A percentile compares a stretch with the other conserved stretches of the same genome.
phyloP scores from a whole-genome alignment of 2,113 vertebrate species.

The Cyprinodon brontotheroides region DNA sequence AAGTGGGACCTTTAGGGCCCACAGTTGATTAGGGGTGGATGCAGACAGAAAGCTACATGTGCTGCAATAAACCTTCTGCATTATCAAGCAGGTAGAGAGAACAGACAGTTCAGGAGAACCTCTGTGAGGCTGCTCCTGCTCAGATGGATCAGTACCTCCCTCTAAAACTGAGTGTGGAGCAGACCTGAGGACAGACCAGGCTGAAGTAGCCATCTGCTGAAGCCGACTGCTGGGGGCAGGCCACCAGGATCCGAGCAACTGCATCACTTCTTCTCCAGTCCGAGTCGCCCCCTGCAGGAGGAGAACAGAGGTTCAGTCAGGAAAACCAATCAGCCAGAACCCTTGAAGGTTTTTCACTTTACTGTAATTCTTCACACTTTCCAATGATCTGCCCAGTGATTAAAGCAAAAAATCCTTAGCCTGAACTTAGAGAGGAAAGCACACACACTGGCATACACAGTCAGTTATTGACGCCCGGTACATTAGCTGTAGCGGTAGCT shows the following conservation, averaged over 20 bases:
- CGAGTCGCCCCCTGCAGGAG: conserved; percentile 77
- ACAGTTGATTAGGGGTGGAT: no score
- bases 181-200: conserved; percentile 91
- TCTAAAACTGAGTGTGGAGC: not conserved
- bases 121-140: not conserved
- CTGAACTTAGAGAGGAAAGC: no score
- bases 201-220: conserved; percentile 86
- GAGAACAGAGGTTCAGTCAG: not conserved
- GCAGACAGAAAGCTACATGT: not conserved
- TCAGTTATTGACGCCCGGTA: no score
- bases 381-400: no score
- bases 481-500: no score
- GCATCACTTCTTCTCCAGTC: conserved; percentile 93
- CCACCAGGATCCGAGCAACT: conserved; percentile 87
- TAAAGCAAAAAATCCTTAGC: no score
- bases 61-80: not conserved
- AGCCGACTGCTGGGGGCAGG: conserved; percentile 91
- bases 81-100: not conserved
- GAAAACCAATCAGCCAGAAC: not conserved
- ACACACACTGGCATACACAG: no score
- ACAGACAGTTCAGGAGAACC: not conserved
- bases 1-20: no score
- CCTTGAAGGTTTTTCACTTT: no score
- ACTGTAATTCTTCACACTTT: no score
- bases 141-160: not conserved